Percentiles rank a stretch among this genome's conserved stretches.
phyloP scores from a whole-genome alignment of 2,797 vertebrate species.

The Anguilla marmorata region DNA sequence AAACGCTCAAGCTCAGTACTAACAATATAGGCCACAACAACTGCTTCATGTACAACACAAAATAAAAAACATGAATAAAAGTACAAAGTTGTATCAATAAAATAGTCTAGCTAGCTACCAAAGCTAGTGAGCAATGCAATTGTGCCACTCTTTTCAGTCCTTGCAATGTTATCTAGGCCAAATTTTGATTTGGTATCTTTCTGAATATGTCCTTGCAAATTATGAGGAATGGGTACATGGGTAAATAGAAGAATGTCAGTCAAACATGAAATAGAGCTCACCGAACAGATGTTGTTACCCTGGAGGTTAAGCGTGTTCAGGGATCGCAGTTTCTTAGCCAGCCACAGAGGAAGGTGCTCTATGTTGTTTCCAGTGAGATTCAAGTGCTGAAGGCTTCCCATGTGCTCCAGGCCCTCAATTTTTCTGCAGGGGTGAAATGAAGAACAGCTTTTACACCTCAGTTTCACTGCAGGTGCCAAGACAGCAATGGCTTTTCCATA shows the following conservation, averaged over 20 bases:
- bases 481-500: not conserved
- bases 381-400: conserved; percentile 77
- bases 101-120: not conserved
- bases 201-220: not conserved
- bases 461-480: not conserved
- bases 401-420: conserved; percentile 81
- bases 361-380: conserved; percentile 80
- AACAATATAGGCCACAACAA: not conserved
- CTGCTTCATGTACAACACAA: not conserved
- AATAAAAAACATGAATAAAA: not conserved
- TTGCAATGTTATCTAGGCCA: not conserved
- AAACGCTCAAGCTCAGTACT: not conserved
- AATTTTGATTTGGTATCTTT: not conserved
- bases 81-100: too few relatives aligned
- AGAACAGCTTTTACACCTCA: conserved; percentile 15
- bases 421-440: conserved; percentile 66
- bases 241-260: not conserved
- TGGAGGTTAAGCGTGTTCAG: conserved; percentile 74
- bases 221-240: not conserved
- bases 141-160: not conserved
- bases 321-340: conserved; percentile 76
- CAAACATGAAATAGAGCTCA: conserved; percentile 54
- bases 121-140: not conserved
- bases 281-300: conserved; percentile 78
- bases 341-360: conserved; percentile 78